Evolutionary conservation across 2,113 vertebrate species (phyloP).

Genomic region (Kobus ellipsiprymnus): DNA sequence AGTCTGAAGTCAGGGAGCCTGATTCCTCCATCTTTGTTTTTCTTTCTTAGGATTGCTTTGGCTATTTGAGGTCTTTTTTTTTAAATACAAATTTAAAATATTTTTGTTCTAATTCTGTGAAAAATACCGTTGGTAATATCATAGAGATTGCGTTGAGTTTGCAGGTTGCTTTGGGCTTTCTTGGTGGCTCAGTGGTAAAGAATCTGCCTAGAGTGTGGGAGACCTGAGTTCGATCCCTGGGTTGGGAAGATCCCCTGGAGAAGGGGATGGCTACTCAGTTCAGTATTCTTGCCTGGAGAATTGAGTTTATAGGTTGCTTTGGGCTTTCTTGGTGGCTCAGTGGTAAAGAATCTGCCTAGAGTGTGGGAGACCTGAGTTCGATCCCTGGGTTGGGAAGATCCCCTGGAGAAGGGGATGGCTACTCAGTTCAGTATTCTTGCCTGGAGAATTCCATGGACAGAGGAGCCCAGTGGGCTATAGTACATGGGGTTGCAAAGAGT

Average conservation of each 20-base stretch:
- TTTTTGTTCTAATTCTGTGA: not conserved
- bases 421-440: not conserved
- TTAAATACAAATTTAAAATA: not conserved
- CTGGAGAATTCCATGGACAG: not conserved
- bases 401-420: not conserved
- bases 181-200: not conserved
- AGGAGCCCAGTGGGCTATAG: not conserved
- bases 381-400: not conserved
- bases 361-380: not conserved
- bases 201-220: not conserved
- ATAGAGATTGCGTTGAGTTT: not conserved
- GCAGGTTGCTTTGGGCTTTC: not conserved
- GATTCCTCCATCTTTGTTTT: not conserved
- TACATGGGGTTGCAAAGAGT: not conserved
- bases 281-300: not conserved
- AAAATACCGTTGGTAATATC: not conserved
- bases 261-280: not conserved
- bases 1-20: not conserved
- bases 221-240: rapidly evolving
- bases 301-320: not conserved
- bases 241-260: not conserved
- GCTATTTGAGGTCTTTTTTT: not conserved
- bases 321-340: not conserved
- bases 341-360: not conserved
- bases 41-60: not conserved